These are phyloP conservation scores for Drymonia ruficornis DNA, from an alignment of 2,888 invertebrate species.

Conservation along the genomic window DNA sequence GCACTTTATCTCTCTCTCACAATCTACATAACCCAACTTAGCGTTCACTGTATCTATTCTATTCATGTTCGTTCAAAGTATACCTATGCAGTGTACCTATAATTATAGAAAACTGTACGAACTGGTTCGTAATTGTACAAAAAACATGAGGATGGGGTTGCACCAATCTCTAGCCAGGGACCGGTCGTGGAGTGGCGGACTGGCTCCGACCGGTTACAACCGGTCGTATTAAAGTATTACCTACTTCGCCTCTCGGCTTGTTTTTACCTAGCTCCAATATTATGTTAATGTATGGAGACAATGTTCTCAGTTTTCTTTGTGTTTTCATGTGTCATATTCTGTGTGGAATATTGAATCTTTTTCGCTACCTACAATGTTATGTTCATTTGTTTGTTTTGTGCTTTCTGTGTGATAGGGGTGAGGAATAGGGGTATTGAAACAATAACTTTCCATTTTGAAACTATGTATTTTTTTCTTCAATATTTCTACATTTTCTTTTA, in stretches of 20 bases:
- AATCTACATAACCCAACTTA: constrained; percentile 19
- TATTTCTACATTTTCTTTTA: constrained; percentile 82
- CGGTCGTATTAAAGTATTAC: constrained; percentile 52
- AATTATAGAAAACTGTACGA: constrained; percentile 35
- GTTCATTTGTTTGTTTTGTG: constrained; percentile 7
- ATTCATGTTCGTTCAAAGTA: constrained; percentile 13
- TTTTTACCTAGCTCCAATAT: constrained; percentile 56
- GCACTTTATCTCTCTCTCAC: constrained; percentile 18
- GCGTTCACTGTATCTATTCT: constrained; percentile 16
- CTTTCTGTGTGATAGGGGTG: constrained; percentile 7
- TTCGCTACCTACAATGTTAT: neutral
- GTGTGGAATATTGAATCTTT: constrained; percentile 42
- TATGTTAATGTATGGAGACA: constrained; percentile 63
- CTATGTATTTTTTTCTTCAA: constrained; percentile 81
- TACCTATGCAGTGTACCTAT: constrained; percentile 8
- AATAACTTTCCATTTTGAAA: constrained; percentile 72
- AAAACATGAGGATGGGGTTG: constrained; percentile 54
- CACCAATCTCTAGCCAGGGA: constrained; percentile 51
- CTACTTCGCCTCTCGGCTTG: constrained; percentile 49
- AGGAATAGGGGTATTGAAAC: constrained; percentile 56
- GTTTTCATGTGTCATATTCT: constrained; percentile 41
- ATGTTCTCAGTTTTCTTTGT: constrained; percentile 41
- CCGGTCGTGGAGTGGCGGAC: constrained; percentile 42
- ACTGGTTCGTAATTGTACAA: constrained; percentile 41
- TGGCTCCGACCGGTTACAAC: constrained; percentile 50